Conservation (phyloP, 2,797 vertebrate genomes). For the Chloroceryle inda region DNA sequence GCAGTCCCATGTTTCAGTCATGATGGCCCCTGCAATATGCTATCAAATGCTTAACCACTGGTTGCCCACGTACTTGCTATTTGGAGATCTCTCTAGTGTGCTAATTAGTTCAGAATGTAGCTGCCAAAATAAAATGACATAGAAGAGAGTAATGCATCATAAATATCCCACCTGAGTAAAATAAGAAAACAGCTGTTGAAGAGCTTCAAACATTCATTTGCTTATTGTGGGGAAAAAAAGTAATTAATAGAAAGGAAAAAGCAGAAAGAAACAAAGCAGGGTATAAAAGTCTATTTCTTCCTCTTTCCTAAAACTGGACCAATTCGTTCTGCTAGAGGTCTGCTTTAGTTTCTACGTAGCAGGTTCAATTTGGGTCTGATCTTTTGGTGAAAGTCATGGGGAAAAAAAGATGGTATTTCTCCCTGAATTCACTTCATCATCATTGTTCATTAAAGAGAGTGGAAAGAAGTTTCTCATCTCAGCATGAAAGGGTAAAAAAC, state of each 20-base stretch:
- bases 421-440: neutral
- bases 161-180: slow-evolving; percentile 42
- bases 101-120: slow-evolving; percentile 39
- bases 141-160: slow-evolving; percentile 27
- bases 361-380: neutral
- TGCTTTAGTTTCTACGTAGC: neutral
- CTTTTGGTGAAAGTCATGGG: neutral
- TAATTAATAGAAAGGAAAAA: neutral
- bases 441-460: fast-evolving
- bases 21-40: slow-evolving; percentile 14
- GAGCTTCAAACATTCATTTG: neutral
- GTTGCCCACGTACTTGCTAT: slow-evolving; percentile 10
- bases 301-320: neutral
- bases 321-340: neutral
- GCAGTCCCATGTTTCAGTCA: neutral
- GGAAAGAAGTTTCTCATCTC: neutral
- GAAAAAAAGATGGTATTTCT: neutral
- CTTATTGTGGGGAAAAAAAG: neutral
- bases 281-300: neutral
- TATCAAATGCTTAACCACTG: slow-evolving; percentile 46
- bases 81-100: slow-evolving; percentile 29
- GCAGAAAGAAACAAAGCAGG: neutral
- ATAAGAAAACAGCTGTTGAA: slow-evolving; percentile 41
- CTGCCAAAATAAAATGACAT: slow-evolving; percentile 38
- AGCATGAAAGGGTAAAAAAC: neutral